Evolutionary conservation across 1,140 invertebrate species (phyloP), one percentile per base, ranked within the genome.

Genomic region (Prorops nasuta): DNA sequence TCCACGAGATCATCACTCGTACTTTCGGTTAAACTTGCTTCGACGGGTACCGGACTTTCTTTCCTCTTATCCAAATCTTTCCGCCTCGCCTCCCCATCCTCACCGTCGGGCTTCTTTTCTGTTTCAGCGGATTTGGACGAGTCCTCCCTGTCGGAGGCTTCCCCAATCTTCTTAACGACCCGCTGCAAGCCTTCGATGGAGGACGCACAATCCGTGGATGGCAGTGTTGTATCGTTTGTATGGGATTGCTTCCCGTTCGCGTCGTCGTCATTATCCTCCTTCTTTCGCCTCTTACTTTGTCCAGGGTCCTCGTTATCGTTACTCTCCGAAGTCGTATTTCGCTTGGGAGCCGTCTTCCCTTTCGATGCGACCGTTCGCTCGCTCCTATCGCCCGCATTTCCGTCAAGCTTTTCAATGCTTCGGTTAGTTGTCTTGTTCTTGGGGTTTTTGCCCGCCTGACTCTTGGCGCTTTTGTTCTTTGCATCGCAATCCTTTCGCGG

Each of bases 161-260:
- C 67, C 8, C 63, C 66, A 41, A 72, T 72, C 35, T 69, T 71
- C 14, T 74, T 62, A 39, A 72, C 58, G 7, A 72, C 71, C 4
- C 70, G 58, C 38, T 63, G 64, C 17, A 73, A 53, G 45, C 47
- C 69, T 52, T 69, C 70, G n/a, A 74, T 73, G 3, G 71, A 71
- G n/a, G n/a, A n/a, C n/a, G n/a, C n/a, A n/a, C n/a, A n/a, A n/a
- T n/a, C n/a, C n/a, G n/a, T n/a, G n/a, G n/a, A n/a, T n/a, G n/a
- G n/a, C n/a, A n/a, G n/a, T n/a, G n/a, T n/a, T n/a, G n/a, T n/a
- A n/a, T n/a, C n/a, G n/a, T n/a, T n/a, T n/a, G n/a, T n/a, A n/a
- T 3, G 54, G 14, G 1, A 37, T 38, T 12, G 53, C 45, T 28
- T 51, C n/a, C 15, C 56, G 21, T 56, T 48, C 1, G n/a, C 17